Conservation (phyloP, 2,888 invertebrate genomes). For the Trypoxylon attenuatum region DNA sequence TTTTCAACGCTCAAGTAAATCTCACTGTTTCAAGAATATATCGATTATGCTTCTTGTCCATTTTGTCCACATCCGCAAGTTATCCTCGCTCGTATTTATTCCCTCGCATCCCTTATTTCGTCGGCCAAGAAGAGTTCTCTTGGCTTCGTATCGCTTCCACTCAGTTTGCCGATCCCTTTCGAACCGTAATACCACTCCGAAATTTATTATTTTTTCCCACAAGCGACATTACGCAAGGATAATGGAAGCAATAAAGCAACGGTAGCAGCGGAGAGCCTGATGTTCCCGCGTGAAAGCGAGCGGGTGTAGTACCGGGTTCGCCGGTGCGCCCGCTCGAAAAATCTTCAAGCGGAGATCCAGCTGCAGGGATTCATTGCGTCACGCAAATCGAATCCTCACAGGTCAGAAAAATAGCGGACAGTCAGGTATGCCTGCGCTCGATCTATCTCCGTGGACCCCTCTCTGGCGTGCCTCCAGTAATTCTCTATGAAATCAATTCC, state of each 20-base stretch:
- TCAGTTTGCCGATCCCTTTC: neutral
- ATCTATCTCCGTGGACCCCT: neutral
- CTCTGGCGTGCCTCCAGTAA: slow-evolving; percentile 38
- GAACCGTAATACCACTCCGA: neutral
- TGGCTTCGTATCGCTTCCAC: neutral
- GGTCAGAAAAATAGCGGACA: slow-evolving; percentile 47
- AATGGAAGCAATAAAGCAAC: neutral
- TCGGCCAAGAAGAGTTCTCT: neutral
- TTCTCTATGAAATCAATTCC: slow-evolving; percentile 61
- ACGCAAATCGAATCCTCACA: slow-evolving; percentile 52
- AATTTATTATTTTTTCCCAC: neutral
- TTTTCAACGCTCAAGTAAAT: neutral
- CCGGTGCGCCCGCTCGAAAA: slow-evolving; percentile 30
- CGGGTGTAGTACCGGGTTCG: slow-evolving; percentile 36
- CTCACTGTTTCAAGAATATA: neutral
- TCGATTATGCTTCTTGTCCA: neutral
- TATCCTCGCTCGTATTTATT: neutral
- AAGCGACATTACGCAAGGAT: neutral
- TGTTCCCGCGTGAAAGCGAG: slow-evolving; percentile 47
- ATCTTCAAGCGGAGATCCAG: slow-evolving; percentile 41
- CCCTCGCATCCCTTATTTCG: too few relatives aligned
- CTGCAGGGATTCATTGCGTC: slow-evolving; percentile 34
- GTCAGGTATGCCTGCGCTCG: slow-evolving; percentile 35
- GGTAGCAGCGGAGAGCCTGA: slow-evolving; percentile 16
- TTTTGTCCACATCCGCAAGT: neutral